phyloP scores from a whole-genome alignment of 2,797 vertebrate genomes.

The Acrocephalus scirpaceus region DNA sequence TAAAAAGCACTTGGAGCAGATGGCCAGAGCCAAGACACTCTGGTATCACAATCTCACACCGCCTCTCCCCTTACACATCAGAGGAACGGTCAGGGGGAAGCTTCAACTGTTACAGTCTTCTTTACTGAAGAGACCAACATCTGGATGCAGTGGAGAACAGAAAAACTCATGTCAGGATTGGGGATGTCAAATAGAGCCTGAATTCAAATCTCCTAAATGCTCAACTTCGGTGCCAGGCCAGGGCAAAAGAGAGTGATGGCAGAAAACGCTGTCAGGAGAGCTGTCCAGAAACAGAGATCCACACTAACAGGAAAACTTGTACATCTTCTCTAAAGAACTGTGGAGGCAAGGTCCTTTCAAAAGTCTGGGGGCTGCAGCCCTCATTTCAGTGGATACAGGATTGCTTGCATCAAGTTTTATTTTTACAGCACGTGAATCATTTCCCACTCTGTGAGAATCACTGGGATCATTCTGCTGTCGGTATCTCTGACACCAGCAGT shows the following conservation, averaged over 20 bases:
- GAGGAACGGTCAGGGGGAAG: background rate
- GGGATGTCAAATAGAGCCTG: background rate
- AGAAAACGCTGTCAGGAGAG: background rate
- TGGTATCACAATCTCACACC: background rate
- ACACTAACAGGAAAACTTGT: background rate
- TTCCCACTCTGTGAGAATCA: constrained; percentile 10
- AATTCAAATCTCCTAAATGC: background rate
- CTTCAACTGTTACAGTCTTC: background rate
- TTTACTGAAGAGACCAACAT: background rate
- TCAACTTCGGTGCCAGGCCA: background rate
- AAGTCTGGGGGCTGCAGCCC: background rate
- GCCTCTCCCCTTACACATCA: background rate
- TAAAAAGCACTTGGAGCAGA: constrained; percentile 12
- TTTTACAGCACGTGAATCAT: constrained; percentile 33
- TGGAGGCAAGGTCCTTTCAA: background rate
- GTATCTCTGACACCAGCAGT: constrained; percentile 19
- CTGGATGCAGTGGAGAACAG: background rate
- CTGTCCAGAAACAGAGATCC: background rate
- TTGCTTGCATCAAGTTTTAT: constrained; percentile 34
- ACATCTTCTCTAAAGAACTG: background rate
- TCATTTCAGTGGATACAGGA: background rate
- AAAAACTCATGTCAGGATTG: background rate
- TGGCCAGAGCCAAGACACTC: background rate
- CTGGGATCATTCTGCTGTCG: background rate
- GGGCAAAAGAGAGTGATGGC: background rate